Conservation (phyloP, 2,888 invertebrate genomes). For the Acanthosepion esculentum region DNA sequence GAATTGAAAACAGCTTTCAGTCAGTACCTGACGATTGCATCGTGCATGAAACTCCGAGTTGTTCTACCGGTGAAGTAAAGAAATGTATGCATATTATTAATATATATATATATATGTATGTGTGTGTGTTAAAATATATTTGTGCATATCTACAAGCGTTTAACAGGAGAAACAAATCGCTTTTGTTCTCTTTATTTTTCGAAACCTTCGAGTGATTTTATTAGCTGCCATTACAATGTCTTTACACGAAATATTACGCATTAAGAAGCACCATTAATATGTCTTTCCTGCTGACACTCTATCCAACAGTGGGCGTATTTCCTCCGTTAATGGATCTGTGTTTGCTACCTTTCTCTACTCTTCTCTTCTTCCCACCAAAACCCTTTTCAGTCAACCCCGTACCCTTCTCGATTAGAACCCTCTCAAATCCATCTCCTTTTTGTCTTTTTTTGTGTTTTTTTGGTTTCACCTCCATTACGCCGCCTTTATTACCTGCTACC, state of each 20-base stretch:
- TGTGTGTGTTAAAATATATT: no score
- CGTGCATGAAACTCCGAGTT: no score
- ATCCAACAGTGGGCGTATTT: slow-evolving; percentile 7
- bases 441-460: neutral
- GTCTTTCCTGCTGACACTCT: slow-evolving; percentile 18
- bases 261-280: slow-evolving; percentile 33
- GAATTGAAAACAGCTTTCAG: no score
- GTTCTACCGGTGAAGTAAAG: no score
- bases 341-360: neutral
- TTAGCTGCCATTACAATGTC: slow-evolving; percentile 1
- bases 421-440: neutral
- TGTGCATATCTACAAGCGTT: no score
- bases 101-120: no score
- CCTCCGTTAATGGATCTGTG: slow-evolving; percentile 4
- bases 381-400: neutral
- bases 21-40: no score
- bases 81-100: no score
- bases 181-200: no score
- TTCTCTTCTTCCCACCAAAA: neutral
- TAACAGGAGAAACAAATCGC: no score
- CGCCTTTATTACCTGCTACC: neutral
- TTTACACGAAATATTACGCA: neutral
- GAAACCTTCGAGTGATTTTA: neutral
- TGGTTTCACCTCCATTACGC: neutral
- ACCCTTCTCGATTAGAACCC: neutral